phyloP scores from a whole-genome alignment of 2,113 vertebrate genomes.

The Chaenocephalus aceratus region DNA sequence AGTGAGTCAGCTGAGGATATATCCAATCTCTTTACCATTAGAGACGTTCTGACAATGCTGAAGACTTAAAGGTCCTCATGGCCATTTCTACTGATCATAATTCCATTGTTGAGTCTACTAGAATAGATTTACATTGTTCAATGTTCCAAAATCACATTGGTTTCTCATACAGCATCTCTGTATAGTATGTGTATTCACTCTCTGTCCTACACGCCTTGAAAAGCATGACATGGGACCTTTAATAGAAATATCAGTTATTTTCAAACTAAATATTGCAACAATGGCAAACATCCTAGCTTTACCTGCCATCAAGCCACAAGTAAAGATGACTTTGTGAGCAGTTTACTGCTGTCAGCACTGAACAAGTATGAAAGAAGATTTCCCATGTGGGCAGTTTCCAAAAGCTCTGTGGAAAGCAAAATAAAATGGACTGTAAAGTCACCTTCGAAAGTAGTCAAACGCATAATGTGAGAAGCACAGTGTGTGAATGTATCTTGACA shows the following conservation, averaged over 20 bases:
- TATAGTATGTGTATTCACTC: too few species aligned
- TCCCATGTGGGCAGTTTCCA: conserved; percentile 60
- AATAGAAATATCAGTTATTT: background rate
- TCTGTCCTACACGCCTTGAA: too few species aligned
- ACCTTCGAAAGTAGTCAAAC: conserved; percentile 75
- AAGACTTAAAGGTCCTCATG: background rate
- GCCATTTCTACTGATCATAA: too few species aligned
- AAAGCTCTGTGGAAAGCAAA: conserved; percentile 60
- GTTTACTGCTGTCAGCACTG: conserved; percentile 45
- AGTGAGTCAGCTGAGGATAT: background rate
- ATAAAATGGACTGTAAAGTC: conserved; percentile 69
- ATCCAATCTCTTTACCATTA: background rate
- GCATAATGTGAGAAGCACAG: conserved; percentile 67
- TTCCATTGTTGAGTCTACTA: too few species aligned
- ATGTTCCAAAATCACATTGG: too few species aligned
- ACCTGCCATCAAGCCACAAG: conserved; percentile 15
- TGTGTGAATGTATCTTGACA: conserved; percentile 72
- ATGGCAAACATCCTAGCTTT: conserved; percentile 16
- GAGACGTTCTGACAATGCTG: conserved; percentile 11
- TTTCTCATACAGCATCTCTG: too few species aligned
- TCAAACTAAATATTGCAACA: conserved; percentile 4
- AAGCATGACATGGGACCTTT: too few species aligned
- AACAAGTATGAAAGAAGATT: conserved; percentile 38
- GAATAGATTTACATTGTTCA: too few species aligned
- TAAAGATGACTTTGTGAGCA: conserved; percentile 25